Evolutionary conservation across 2,888 invertebrate species (phyloP).

Genomic region (Acheta domesticus): DNA sequence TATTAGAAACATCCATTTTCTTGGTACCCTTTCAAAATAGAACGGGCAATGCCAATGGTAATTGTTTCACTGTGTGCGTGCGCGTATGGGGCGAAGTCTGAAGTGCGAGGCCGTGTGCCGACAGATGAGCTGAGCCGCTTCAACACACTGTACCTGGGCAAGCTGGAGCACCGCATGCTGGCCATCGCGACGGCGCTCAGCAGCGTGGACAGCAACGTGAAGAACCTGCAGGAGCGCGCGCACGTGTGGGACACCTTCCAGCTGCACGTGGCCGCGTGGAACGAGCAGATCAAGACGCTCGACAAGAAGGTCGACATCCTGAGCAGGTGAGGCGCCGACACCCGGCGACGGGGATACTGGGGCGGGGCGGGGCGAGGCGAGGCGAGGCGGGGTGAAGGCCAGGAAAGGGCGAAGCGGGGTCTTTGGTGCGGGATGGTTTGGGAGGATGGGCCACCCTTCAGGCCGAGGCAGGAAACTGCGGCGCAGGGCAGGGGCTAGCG

Average conservation of each 20-base stretch:
- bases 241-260: constrained; percentile 55
- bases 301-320: constrained; percentile 53
- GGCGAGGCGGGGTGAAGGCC: constrained; percentile 45
- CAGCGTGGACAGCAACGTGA: constrained; percentile 50
- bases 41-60: too few species aligned
- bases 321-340: constrained; percentile 44
- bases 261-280: constrained; percentile 54
- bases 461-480: constrained; percentile 34
- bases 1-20: too few species aligned
- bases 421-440: constrained; percentile 44
- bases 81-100: too few species aligned
- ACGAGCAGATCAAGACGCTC: constrained; percentile 52
- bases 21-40: too few species aligned
- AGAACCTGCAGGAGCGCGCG: constrained; percentile 50
- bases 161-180: constrained; percentile 50
- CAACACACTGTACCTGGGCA: constrained; percentile 47
- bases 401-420: constrained; percentile 48
- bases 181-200: constrained; percentile 46
- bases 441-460: constrained; percentile 39
- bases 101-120: too few species aligned
- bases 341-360: constrained; percentile 47
- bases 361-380: constrained; percentile 44
- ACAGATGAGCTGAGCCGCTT: constrained; percentile 49
- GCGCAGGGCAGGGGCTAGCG: constrained; percentile 45
- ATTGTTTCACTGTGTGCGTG: too few species aligned